A percentile compares a stretch with the other conserved stretches of the same genome.
phyloP scores from a whole-genome alignment of 2,888 invertebrate genomes.

The Erebia palarica region DNA sequence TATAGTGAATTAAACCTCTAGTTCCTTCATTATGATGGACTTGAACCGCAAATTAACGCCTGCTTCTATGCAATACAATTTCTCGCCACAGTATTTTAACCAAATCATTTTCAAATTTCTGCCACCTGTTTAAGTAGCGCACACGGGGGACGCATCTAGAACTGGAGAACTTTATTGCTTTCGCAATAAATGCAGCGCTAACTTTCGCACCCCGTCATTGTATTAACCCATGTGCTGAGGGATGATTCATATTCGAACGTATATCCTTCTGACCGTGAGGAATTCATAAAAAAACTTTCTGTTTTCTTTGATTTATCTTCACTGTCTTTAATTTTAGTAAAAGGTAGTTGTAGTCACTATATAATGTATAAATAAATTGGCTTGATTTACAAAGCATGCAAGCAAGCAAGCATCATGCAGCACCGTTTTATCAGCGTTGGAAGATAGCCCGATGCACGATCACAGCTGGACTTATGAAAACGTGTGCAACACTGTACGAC shows the following conservation, averaged over 20 bases:
- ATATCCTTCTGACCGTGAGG: not conserved
- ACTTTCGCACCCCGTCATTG: not conserved
- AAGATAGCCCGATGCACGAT: too few relatives aligned
- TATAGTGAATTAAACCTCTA: too few relatives aligned
- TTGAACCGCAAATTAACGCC: too few relatives aligned
- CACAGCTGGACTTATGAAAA: too few relatives aligned
- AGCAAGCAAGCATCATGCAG: too few relatives aligned
- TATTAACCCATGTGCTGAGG: not conserved
- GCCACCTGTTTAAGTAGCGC: not conserved
- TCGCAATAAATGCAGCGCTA: conserved; percentile 1
- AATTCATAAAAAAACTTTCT: not conserved
- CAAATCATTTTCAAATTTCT: not conserved
- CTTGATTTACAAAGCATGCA: too few relatives aligned
- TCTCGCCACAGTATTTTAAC: not conserved
- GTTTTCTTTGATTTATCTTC: not conserved
- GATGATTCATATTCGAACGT: not conserved
- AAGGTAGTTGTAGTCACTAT: too few relatives aligned
- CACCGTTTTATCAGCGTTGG: too few relatives aligned
- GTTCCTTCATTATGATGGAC: too few relatives aligned
- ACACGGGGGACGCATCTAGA: not conserved
- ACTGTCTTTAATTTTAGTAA: not conserved
- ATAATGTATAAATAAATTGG: too few relatives aligned
- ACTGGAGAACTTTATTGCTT: not conserved
- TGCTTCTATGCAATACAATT: too few relatives aligned
- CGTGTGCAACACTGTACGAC: too few relatives aligned